phyloP scores from a whole-genome alignment of 30 jellyfish, hydroid and myxozoan species.

The Aurelia sp. region DNA sequence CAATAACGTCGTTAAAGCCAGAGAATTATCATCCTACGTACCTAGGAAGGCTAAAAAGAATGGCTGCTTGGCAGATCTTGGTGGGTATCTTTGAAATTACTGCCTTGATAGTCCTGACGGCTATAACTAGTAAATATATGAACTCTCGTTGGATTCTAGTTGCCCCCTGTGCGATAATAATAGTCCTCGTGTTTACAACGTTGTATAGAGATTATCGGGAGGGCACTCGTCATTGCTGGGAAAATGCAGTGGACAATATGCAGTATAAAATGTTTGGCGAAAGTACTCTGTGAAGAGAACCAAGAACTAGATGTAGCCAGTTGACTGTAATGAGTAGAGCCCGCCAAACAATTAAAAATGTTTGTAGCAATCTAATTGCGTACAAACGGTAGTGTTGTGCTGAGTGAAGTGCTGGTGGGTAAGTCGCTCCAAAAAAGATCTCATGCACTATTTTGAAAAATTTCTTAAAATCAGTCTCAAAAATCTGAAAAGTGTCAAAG shows the following conservation, averaged over 20 bases:
- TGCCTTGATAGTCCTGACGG: slow-evolving; percentile 26
- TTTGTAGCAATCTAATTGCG: no score
- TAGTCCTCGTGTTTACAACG: neutral
- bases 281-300: neutral
- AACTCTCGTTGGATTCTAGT: slow-evolving; percentile 34
- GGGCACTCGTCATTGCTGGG: slow-evolving; percentile 43
- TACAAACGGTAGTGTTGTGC: no score
- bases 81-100: slow-evolving; percentile 4
- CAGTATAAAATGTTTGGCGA: slow-evolving; percentile 40
- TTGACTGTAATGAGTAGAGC: no score
- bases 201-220: slow-evolving; percentile 52
- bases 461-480: no score
- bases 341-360: no score
- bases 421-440: no score
- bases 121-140: slow-evolving; percentile 1
- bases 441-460: no score
- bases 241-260: neutral
- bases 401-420: no score
- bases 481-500: no score
- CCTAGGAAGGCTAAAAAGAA: slow-evolving; percentile 1
- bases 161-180: slow-evolving; percentile 24
- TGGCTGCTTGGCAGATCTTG: slow-evolving; percentile 47
- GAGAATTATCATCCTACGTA: neutral
- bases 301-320: no score
- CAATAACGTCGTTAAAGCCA: neutral